phyloP scores from a whole-genome alignment of 2,113 vertebrate species.

The Engystomops pustulosus region DNA sequence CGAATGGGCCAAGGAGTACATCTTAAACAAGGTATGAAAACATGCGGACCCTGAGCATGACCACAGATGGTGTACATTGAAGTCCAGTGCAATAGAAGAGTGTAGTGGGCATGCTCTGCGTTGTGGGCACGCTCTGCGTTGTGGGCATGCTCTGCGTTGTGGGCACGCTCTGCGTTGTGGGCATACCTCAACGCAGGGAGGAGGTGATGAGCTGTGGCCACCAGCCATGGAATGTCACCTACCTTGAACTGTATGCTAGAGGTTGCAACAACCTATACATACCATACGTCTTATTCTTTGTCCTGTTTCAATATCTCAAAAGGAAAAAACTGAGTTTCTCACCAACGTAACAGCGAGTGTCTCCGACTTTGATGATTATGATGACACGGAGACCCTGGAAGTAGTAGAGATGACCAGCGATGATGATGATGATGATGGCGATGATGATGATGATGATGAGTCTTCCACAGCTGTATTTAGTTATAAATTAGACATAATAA shows the following conservation, averaged over 20 bases:
- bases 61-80: neutral
- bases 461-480: neutral
- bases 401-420: constrained; percentile 63
- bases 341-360: constrained; percentile 41
- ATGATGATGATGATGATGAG: fast-evolving
- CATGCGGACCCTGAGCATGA: neutral
- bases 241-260: too few species aligned
- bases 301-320: neutral
- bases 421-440: fast-evolving
- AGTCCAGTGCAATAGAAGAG: neutral
- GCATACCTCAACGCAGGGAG: too few species aligned
- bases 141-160: neutral
- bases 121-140: neutral
- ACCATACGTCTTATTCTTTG: neutral
- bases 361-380: constrained; percentile 49
- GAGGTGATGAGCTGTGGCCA: too few species aligned
- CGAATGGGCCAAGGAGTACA: constrained; percentile 68
- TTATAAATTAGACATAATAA: neutral
- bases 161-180: neutral
- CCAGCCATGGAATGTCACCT: too few species aligned
- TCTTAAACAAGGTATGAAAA: constrained; percentile 62
- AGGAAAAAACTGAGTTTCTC: constrained; percentile 63
- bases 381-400: constrained; percentile 69
- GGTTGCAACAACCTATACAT: too few species aligned
- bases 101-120: neutral